Percentiles rank a stretch among this genome's conserved stretches.
Conservation (phyloP, 1,140 invertebrate species). For the Drosophila azteca region DNA sequence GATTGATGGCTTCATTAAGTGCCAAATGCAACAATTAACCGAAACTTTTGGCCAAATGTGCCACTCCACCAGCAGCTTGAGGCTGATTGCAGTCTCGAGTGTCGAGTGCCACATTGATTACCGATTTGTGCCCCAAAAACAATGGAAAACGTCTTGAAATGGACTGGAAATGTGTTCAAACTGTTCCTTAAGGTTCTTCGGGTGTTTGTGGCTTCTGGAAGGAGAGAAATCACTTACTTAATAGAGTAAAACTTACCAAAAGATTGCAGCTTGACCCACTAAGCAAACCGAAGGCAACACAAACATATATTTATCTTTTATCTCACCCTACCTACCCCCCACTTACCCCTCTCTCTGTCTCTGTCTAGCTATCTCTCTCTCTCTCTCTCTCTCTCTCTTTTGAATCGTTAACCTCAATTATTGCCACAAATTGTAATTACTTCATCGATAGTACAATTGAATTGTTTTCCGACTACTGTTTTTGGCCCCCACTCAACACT, state of each 20-base stretch:
- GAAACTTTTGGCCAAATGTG: conserved; percentile 11
- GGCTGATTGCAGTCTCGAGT: background rate
- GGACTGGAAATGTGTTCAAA: too few species aligned
- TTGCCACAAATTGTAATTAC: conserved; percentile 52
- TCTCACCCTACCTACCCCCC: too few species aligned
- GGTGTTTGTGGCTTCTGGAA: too few species aligned
- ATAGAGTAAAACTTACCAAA: too few species aligned
- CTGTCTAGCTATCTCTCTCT: too few species aligned
- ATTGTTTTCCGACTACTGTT: conserved; percentile 53
- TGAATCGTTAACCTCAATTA: conserved; percentile 36
- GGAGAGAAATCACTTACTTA: too few species aligned
- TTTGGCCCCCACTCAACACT: conserved; percentile 20
- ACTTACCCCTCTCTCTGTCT: background rate
- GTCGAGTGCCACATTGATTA: too few species aligned
- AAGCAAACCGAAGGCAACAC: background rate
- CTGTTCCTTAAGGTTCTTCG: too few species aligned
- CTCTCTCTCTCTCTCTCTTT: too few species aligned
- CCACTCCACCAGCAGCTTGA: background rate
- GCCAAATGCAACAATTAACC: conserved; percentile 54
- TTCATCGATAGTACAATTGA: conserved; percentile 43
- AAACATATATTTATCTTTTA: conserved; percentile 14
- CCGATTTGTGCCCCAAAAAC: too few species aligned
- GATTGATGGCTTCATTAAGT: conserved; percentile 44
- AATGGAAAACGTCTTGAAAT: too few species aligned
- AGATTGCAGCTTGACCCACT: conserved; percentile 24